Evolutionary conservation across 2,888 invertebrate species (phyloP).

Genomic region (Crossocerus cetratus): DNA sequence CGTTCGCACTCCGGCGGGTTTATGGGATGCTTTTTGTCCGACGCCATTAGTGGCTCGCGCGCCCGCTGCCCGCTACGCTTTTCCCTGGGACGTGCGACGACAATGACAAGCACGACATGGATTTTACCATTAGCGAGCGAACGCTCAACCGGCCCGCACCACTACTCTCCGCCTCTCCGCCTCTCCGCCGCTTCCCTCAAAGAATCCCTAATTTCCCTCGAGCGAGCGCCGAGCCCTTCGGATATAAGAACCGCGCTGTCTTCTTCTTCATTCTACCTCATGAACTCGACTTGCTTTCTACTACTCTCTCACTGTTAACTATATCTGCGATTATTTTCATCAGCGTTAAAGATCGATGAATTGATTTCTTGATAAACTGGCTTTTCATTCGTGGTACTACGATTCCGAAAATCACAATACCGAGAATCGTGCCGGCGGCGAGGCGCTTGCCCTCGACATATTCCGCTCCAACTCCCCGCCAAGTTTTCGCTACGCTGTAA

Average conservation of each 20-base stretch:
- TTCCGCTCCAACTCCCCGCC: conserved; percentile 43
- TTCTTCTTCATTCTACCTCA: too few relatives aligned
- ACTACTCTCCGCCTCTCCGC: too few relatives aligned
- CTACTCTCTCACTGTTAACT: too few relatives aligned
- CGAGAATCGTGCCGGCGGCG: conserved; percentile 28
- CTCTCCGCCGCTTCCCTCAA: conserved; percentile 21
- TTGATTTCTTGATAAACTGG: conserved; percentile 56
- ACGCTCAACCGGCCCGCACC: neutral
- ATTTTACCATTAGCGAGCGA: conserved; percentile 41
- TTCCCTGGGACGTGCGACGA: conserved; percentile 33
- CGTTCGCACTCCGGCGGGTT: conserved; percentile 41
- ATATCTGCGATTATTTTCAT: too few relatives aligned
- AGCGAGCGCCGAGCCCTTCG: too few relatives aligned
- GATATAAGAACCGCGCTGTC: too few relatives aligned
- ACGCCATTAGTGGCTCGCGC: conserved; percentile 39
- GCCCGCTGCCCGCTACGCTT: conserved; percentile 43
- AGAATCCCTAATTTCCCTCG: conserved; percentile 26
- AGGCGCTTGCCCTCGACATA: conserved; percentile 43
- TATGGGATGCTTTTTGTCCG: conserved; percentile 50
- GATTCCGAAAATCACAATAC: conserved; percentile 53
- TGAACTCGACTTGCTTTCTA: too few relatives aligned
- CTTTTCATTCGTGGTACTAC: conserved; percentile 42
- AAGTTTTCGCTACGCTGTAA: conserved; percentile 58
- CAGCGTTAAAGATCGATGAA: conserved; percentile 8
- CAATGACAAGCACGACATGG: conserved; percentile 42